These are phyloP conservation scores for Coranthus polyacanthus DNA, from an alignment of 2,797 vertebrate species.

Conservation along the genomic window DNA sequence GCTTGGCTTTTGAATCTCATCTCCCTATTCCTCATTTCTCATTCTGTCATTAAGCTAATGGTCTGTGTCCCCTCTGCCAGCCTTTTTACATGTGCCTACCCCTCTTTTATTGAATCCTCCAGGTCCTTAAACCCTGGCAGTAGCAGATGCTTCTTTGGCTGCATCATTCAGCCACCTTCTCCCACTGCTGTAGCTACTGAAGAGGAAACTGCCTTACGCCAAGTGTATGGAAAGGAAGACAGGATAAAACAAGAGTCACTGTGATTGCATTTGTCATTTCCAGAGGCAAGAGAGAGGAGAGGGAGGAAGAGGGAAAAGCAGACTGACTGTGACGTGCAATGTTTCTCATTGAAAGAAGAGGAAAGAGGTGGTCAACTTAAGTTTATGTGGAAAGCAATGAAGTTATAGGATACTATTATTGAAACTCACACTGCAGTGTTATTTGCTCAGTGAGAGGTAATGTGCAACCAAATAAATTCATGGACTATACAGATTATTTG, in stretches of 20 bases:
- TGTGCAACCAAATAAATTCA: slow-evolving; percentile 2
- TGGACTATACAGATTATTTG: not conserved
- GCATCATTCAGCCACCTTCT: slow-evolving; percentile 58
- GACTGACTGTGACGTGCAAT: slow-evolving; percentile 8
- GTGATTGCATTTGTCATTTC: slow-evolving; percentile 56
- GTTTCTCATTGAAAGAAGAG: slow-evolving; percentile 14
- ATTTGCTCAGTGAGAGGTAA: not conserved
- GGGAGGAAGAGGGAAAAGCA: slow-evolving; percentile 3
- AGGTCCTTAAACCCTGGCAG: slow-evolving; percentile 81
- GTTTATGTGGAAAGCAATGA: slow-evolving; percentile 3
- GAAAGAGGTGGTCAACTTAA: slow-evolving; percentile 14
- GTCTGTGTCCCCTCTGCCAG: slow-evolving; percentile 87
- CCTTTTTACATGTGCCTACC: slow-evolving; percentile 82
- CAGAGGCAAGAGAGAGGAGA: slow-evolving; percentile 20
- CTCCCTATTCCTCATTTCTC: slow-evolving; percentile 85
- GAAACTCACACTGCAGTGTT: slow-evolving; percentile 1
- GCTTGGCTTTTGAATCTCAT: slow-evolving; percentile 83
- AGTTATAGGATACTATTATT: slow-evolving; percentile 3
- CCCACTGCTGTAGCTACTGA: slow-evolving; percentile 25
- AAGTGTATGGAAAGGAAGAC: slow-evolving; percentile 32
- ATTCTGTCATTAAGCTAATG: slow-evolving; percentile 92
- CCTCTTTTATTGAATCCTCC: slow-evolving; percentile 82
- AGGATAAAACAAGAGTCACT: slow-evolving; percentile 37
- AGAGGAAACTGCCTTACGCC: slow-evolving; percentile 39
- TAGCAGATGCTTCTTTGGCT: slow-evolving; percentile 83